Evolutionary conservation across 2,888 invertebrate species (phyloP), one percentile per base, ranked within the genome.

Genomic region (Yponomeuta evonymella): DNA sequence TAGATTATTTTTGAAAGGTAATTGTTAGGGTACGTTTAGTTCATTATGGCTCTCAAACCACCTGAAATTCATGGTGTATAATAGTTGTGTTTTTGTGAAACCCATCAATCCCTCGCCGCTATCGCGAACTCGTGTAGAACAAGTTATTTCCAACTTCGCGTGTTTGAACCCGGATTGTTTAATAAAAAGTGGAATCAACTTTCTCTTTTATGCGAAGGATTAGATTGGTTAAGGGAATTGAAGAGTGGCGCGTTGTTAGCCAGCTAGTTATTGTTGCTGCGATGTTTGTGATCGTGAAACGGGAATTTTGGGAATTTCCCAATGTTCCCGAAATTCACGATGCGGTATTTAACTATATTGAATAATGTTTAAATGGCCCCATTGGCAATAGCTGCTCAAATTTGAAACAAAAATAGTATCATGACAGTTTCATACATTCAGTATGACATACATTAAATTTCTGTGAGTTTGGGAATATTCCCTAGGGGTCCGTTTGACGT

Each of bases 151-250:
- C 43, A 67, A 67, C 36, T 67, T 67, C 71, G 67, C 72, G 71
- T 71, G 72, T 73, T 74, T 72, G 72, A 78, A 74, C 76, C 74
- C 70, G 77, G 76, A 76, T 77, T 77, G 72, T 75, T 71, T 74
- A 73, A 75, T 74, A 76, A 78, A 79, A 80, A 77, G 72, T 67
- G 72, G 67, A 23, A 48, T 10, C 9, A 67, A 67, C 67, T 67
- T 67, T 48, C 74, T 33, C 65, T 29, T 76, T 78, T 79, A 76
- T 76, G 74, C 70, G 72, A 73, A 71, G 73, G 75, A 79, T 80
- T 78, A 76, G 74, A 77, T 79, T 74, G 75, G 72, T 15, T 58
- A 71, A 78, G 75, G 30, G 51, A 69, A 51, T 69, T 51, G 33
- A 29, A n/a, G 15, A 5, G 69, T 69, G 48, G 15, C 3, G 3